These are phyloP conservation scores for Lagorchestes hirsutus DNA, from an alignment of 2,797 vertebrate genomes.

Conservation along the genomic window DNA sequence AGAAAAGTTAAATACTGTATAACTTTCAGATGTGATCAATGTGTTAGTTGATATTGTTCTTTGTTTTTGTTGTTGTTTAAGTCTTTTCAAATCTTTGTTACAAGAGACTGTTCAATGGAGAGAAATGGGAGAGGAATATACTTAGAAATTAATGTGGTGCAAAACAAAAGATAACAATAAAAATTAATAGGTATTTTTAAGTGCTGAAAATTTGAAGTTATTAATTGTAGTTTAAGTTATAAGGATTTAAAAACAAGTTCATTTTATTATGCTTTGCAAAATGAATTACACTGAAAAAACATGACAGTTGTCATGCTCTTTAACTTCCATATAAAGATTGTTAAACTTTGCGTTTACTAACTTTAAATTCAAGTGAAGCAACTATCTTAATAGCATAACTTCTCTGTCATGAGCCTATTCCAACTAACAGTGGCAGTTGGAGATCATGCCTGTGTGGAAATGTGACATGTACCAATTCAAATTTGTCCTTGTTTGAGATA, in stretches of 20 bases:
- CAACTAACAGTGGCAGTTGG: not conserved
- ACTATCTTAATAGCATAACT: not conserved
- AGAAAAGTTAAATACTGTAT: not conserved
- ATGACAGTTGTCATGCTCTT: not conserved
- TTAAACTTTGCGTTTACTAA: not conserved
- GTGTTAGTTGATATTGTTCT: not conserved
- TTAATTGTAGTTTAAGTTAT: not conserved
- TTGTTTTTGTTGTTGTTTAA: not conserved
- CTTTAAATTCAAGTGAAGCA: not conserved
- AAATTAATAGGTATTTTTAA: not conserved
- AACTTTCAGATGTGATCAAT: not conserved
- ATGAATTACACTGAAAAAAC: not conserved
- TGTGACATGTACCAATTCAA: not conserved
- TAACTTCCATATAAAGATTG: not conserved
- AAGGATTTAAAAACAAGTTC: not conserved
- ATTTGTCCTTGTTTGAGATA: not conserved
- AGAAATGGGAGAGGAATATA: not conserved
- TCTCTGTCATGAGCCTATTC: not conserved
- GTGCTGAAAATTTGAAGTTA: not conserved
- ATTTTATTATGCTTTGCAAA: not conserved
- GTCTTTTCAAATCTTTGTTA: not conserved
- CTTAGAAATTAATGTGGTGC: not conserved
- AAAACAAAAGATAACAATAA: not conserved
- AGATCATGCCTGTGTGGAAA: not conserved
- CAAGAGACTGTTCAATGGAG: not conserved